These are phyloP conservation scores for Acromyrmex echinatior DNA, from an alignment of 1,140 invertebrate genomes.

Conservation along the genomic window DNA sequence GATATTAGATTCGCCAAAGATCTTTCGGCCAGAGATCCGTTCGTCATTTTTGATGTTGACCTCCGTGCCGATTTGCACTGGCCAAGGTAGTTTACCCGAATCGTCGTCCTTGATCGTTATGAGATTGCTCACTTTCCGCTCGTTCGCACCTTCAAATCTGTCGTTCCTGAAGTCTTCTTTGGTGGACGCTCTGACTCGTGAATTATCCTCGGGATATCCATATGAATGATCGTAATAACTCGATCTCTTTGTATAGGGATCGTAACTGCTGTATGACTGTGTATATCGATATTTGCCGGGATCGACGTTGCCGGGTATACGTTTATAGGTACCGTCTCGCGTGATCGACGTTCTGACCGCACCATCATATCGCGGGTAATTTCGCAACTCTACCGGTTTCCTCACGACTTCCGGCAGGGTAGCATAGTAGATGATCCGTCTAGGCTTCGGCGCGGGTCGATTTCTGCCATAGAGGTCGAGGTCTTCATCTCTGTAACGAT, in stretches of 20 bases:
- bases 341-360: constrained; percentile 50
- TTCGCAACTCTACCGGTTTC: constrained; percentile 83
- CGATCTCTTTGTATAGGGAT: constrained; percentile 75
- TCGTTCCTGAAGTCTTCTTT: constrained; percentile 77
- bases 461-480: constrained; percentile 79
- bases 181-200: constrained; percentile 64
- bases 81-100: constrained; percentile 81
- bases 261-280: constrained; percentile 72
- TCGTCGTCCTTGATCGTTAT: constrained; percentile 72
- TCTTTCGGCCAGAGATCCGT: constrained; percentile 81
- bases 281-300: constrained; percentile 73
- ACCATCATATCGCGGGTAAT: constrained; percentile 71
- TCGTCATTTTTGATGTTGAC: constrained; percentile 86
- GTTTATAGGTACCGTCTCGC: constrained; percentile 72
- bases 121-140: constrained; percentile 77
- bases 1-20: constrained; percentile 77
- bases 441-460: constrained; percentile 80
- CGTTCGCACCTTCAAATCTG: constrained; percentile 59
- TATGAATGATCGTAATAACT: constrained; percentile 75
- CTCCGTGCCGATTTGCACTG: constrained; percentile 85
- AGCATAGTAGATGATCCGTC: constrained; percentile 86
- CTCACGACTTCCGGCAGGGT: constrained; percentile 85
- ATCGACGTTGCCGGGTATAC: constrained; percentile 73
- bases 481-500: constrained; percentile 81
- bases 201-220: constrained; percentile 62